These are phyloP conservation scores for Lepus oiostolus DNA, from an alignment of 2,797 vertebrate genomes.

Conservation along the genomic window DNA sequence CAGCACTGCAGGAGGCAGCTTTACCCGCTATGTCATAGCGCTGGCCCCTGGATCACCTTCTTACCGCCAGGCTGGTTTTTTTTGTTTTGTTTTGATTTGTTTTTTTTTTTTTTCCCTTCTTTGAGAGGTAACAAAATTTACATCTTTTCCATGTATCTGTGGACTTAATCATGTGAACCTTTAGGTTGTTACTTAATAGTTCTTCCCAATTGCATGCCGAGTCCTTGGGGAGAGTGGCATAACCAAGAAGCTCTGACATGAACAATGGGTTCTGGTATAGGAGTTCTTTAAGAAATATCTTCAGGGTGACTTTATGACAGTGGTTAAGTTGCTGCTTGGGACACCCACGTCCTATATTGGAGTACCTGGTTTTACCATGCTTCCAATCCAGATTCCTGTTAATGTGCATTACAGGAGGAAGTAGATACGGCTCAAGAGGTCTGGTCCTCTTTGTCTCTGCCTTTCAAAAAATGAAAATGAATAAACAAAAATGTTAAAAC, in stretches of 20 bases:
- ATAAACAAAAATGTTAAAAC: no score
- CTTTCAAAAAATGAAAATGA: no score
- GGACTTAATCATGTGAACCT: neutral
- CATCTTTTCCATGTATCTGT: neutral
- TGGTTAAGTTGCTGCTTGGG: no score
- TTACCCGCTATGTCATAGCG: no score
- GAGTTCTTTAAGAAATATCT: neutral
- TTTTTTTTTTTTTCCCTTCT: neutral
- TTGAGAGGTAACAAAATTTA: neutral
- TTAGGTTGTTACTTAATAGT: slow-evolving; percentile 19
- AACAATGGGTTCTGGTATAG: neutral
- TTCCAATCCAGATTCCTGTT: no score
- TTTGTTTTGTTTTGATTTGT: neutral
- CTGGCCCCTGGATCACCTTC: neutral
- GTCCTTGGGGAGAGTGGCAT: neutral
- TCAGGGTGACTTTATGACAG: no score
- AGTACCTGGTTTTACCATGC: no score
- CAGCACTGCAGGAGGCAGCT: no score
- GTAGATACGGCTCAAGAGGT: no score
- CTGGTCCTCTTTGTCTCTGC: no score
- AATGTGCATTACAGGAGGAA: no score
- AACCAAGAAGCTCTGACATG: neutral
- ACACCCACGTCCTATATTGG: no score
- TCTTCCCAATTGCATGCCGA: slow-evolving; percentile 6
- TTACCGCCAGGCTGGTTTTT: neutral